Evolutionary conservation across 2,888 invertebrate species (phyloP), one percentile per base, ranked within the genome.

Genomic region (Troilus luridus): DNA sequence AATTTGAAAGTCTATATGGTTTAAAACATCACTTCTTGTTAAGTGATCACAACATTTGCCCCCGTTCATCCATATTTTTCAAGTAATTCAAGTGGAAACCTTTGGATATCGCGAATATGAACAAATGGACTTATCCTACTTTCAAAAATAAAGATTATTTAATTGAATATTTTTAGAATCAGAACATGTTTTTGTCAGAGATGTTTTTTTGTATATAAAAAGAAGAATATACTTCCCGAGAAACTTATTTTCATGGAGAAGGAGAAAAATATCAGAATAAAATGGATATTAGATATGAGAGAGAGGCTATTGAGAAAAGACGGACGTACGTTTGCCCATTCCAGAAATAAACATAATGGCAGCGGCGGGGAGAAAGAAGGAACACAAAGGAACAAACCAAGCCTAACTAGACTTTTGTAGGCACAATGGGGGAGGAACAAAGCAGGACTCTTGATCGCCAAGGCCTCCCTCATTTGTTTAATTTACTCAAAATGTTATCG

Each of bases 311-410:
- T 85, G 85, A 85, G 85, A n/a, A 85, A 58, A 85, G 85, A 85
- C 85, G 85, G 85, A 85, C 85, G 85, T 85, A 85, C 85, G 85
- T 85, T 85, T 85, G 56, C 91, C 88, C 90, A 90, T 72, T 89
- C 60, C 90, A 60, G 72, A 92, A 92, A 92, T 92, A 92, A 92
- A 90, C 89, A 92, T 92, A 92, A 92, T 92, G 90, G 92, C 88
- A 89, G 89, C 90, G 41, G 41, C 88, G 60, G 88, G 91, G 90
- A 88, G 85, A 89, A 91, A 90, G 88, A 91, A 91, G 91, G 91
- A 92, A 67, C 91, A 92, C 92, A 92, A 92, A 92, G 92, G 91
- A 92, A 92, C 92, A 92, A 92, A 92, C 92, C 92, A 92, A 92
- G 91, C 92, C 92, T 92, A 92, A 91, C 92, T 91, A 92, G 92